Evolutionary conservation across 1,140 invertebrate genomes (phyloP).

Genomic region (Sycobia sp.): DNA sequence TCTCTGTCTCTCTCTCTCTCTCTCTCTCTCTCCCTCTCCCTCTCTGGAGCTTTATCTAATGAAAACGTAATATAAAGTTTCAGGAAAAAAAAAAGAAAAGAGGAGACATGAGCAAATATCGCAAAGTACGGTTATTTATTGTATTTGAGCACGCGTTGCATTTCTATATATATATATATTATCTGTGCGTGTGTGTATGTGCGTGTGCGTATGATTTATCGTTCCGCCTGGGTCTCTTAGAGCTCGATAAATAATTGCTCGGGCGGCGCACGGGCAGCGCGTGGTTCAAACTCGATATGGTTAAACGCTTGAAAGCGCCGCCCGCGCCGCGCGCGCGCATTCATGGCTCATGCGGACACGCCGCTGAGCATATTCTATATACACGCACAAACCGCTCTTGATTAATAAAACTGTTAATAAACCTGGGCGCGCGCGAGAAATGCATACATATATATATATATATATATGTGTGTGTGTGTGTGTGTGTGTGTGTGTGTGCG

Average conservation of each 20-base stretch:
- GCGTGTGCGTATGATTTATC: conserved; percentile 33
- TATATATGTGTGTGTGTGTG: too few species aligned
- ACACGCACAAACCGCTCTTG: neutral
- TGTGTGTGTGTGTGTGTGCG: too few species aligned
- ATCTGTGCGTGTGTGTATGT: too few species aligned
- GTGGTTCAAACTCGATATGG: too few species aligned
- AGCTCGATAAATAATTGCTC: conserved; percentile 28
- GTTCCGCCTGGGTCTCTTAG: conserved; percentile 21
- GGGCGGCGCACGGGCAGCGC: neutral
- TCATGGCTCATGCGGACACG: too few species aligned
- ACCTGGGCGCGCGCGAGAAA: neutral
- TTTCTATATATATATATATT: too few species aligned
- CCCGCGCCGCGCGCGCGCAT: too few species aligned
- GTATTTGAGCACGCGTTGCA: conserved; percentile 25
- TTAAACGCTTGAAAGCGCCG: neutral
- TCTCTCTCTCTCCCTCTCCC: too few species aligned
- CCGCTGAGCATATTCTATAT: neutral
- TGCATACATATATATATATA: neutral
- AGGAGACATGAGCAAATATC: conserved; percentile 26
- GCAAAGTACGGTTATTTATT: conserved; percentile 32
- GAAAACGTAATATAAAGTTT: conserved; percentile 24
- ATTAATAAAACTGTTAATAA: conserved; percentile 35
- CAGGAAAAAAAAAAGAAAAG: conserved; percentile 18
- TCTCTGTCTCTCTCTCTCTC: too few species aligned
- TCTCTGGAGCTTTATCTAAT: conserved; percentile 27